Conservation (phyloP, 2,888 invertebrate genomes). For the Drosophila limbata region DNA sequence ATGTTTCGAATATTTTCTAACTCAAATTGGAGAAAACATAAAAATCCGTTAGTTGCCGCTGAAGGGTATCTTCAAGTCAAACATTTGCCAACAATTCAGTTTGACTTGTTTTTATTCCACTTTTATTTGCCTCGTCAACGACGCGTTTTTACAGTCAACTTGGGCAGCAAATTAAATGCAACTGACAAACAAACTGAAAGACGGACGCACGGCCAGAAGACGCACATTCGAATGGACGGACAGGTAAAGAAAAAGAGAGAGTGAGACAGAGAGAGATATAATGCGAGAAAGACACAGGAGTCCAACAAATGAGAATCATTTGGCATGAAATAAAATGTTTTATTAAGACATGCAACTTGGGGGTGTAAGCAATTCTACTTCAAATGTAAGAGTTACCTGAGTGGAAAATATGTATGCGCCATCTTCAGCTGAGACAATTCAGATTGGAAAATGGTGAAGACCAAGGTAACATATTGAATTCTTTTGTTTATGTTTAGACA, state of each 20-base stretch:
- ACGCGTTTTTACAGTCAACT: constrained; percentile 69
- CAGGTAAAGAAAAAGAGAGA: not conserved
- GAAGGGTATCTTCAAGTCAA: constrained; percentile 9
- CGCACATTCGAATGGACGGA: not conserved
- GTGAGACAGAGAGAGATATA: not conserved
- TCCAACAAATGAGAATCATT: constrained; percentile 69
- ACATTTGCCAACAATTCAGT: not conserved
- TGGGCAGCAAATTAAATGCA: constrained; percentile 75
- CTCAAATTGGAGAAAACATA: not conserved
- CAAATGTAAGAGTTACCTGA: constrained; percentile 17
- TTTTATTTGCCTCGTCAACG: constrained; percentile 60
- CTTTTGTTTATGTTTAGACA: not conserved
- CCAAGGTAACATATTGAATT: not conserved
- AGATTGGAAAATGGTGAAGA: not conserved
- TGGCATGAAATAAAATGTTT: constrained; percentile 75
- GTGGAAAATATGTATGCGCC: constrained; percentile 20
- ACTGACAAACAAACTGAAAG: constrained; percentile 40
- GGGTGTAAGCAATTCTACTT: constrained; percentile 12
- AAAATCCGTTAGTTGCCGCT: not conserved
- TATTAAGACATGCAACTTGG: constrained; percentile 53
- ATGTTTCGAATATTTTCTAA: not conserved
- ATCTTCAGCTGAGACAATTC: not conserved
- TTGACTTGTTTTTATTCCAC: constrained; percentile 53
- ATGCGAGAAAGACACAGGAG: constrained; percentile 28
- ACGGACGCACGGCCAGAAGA: constrained; percentile 4